Evolutionary conservation across 2,113 vertebrate species (phyloP).

Genomic region (Pangasianodon hypophthalmus): DNA sequence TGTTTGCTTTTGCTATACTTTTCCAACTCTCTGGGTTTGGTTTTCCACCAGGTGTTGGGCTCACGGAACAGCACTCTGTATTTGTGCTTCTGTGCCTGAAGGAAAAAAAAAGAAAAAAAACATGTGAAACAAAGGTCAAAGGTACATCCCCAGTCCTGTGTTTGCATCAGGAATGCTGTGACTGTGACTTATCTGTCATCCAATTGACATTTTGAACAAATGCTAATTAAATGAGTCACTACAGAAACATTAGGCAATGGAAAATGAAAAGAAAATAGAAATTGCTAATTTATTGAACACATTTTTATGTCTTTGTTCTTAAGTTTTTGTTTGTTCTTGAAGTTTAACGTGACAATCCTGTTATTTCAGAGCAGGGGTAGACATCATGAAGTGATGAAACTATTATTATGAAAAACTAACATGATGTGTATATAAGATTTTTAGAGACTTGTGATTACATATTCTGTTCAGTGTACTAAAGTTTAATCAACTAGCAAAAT

Average conservation of each 20-base stretch:
- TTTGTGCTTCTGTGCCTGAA: slow-evolving; percentile 85
- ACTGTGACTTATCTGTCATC: not conserved
- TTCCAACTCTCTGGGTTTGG: slow-evolving; percentile 90
- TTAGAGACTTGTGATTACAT: not conserved
- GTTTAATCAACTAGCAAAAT: too few relatives aligned
- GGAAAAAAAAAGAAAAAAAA: slow-evolving; percentile 24
- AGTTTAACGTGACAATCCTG: not conserved
- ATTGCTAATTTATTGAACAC: not conserved
- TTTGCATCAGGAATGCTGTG: not conserved
- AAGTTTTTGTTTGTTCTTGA: not conserved
- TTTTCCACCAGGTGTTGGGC: slow-evolving; percentile 96
- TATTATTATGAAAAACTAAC: not conserved
- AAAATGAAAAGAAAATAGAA: not conserved
- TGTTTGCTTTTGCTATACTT: slow-evolving; percentile 76
- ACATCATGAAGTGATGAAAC: not conserved
- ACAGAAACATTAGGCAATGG: not conserved
- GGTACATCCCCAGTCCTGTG: not conserved
- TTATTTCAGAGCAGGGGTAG: not conserved
- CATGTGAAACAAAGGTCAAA: not conserved
- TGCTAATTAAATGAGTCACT: not conserved
- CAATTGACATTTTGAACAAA: not conserved
- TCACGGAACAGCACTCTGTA: slow-evolving; percentile 93
- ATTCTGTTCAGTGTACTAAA: not conserved
- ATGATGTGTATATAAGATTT: too few relatives aligned
- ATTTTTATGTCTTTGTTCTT: not conserved